Base-by-base conservation (phyloP, 2,113 vertebrate genomes). In the Lophius piscatorius region DNA sequence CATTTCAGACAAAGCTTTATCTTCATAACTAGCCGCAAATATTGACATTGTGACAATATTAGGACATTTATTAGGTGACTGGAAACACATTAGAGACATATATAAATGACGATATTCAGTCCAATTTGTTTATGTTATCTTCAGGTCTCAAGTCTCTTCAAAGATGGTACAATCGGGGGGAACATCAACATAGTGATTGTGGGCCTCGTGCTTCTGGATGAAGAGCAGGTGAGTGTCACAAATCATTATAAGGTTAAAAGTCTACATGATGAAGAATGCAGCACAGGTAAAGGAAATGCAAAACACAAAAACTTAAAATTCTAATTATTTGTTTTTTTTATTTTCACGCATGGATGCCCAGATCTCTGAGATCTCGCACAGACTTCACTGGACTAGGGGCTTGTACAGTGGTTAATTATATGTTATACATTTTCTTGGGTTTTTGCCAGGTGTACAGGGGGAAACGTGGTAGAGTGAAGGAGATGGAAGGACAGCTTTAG, bases 101-200 rank as follows among this genome's bases (percentile, higher is more conserved):
- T 31, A 31, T 10, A 31, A 10, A 7, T 8, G 11, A 9, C 29
- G 11, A 31, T 31, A 50, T 9, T 0, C 36, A 23, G 38, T 26
- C 9, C 35, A 40, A 22, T 46, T 21, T 71, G 13, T 50, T 36
- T 60, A 12, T 74, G 29, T 82, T 18, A 12, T 33, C 24, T 55
- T 20, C 46, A 96, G 95, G 95, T 96, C 38, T 96, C 95, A 21
- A 92, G 92, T 41, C 85, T 96, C 56, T 96, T 96, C 76, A 94
- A 94, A 84, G 95, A 96, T 2, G 94, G 93, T 4, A 95, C 94
- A 0, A 96, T 96, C 60, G 95, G 95, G 40, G 93, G 93, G 3
- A 93, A 95, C 56, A 94, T 96, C 72, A 95, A 96, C 48, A 93
- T 96, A 22, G 93, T 92, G 4, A 88, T 96, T 8, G 94, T 95